Conservation (phyloP, 2,113 vertebrate genomes). For the Collichthys lucidus region DNA sequence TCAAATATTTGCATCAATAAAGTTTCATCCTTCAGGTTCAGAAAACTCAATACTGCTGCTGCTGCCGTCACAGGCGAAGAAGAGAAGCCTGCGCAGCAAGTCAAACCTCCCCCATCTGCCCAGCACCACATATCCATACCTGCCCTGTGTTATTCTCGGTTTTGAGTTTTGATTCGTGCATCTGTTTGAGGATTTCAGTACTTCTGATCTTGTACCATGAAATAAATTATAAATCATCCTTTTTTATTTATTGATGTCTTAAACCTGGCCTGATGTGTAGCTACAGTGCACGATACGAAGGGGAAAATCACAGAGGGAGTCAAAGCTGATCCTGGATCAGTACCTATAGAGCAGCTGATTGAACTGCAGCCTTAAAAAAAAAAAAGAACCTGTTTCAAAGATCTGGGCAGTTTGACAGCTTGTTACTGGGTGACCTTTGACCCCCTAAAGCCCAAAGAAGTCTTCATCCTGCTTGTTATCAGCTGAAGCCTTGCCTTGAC, state of each 20-base stretch:
- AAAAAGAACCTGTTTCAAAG: slow-evolving; percentile 14
- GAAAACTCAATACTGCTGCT: not conserved
- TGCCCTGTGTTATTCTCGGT: not conserved
- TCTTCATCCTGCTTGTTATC: slow-evolving; percentile 22
- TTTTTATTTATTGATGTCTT: not conserved
- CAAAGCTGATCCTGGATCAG: slow-evolving; percentile 29
- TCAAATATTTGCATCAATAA: not conserved
- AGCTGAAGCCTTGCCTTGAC: slow-evolving; percentile 11
- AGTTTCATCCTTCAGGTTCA: not conserved
- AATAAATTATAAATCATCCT: not conserved
- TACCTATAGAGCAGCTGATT: not conserved
- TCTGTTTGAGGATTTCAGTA: not conserved
- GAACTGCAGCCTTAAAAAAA: not conserved
- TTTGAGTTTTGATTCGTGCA: not conserved
- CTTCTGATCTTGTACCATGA: not conserved
- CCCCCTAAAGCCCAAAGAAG: slow-evolving; percentile 25
- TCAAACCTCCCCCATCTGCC: not conserved
- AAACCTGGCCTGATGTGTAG: not conserved
- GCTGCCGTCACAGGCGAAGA: not conserved
- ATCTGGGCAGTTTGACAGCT: slow-evolving; percentile 27
- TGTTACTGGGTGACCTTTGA: slow-evolving; percentile 46
- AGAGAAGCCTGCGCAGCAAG: not conserved
- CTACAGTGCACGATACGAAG: not conserved
- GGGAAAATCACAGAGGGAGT: no score
- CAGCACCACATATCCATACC: not conserved